Evolutionary conservation across 2,888 invertebrate genomes (phyloP), one percentile per base, ranked within the genome.

Genomic region (Punctoribates punctum): DNA sequence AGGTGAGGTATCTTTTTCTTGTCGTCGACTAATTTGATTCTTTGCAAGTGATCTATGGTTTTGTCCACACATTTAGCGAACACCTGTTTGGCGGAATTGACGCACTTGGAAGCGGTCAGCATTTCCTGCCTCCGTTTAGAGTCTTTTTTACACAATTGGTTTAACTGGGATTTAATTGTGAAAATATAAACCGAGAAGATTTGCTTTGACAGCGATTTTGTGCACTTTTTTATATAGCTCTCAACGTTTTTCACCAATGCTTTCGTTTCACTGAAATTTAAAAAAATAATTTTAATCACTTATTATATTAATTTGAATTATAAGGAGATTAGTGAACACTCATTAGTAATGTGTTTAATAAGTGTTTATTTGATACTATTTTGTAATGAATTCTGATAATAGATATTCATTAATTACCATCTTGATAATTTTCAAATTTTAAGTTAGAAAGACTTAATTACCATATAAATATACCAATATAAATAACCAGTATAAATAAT

Each of bases 111-210:
- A 20, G 67, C 34, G 3, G 4, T 5, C 38, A 67, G 20, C 67
- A 67, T 67, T 20, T 67, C 67, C 11, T 34, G 67, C 9, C 15
- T 13, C 27, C 38, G 25, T 67, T 67, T 34, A 1, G 38, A 17
- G 11, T 34, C 38, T 20, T 67, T 67, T 67, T 67, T 38, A 11
- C 67, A 38, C n/a, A 38, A 15, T 42, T 38, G 38, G 1, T 13
- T 38, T 3, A 67, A 25, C n/a, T 67, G 34, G 2, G n/a, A 38
- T 38, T 67, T 38, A 67, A 38, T 67, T n/a, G 34, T 67, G 29
- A 67, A 67, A 6, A 67, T 20, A n/a, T 65, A 65, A 25, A 65
- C 65, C n/a, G 38, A 67, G 29, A 67, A 67, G 8, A 67, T 5
- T 20, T 38, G 34, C 38, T 67, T 67, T 11, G 65, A 29, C 29